Base-by-base conservation (phyloP, 2,888 invertebrate species). In the Diarsia rubi region DNA sequence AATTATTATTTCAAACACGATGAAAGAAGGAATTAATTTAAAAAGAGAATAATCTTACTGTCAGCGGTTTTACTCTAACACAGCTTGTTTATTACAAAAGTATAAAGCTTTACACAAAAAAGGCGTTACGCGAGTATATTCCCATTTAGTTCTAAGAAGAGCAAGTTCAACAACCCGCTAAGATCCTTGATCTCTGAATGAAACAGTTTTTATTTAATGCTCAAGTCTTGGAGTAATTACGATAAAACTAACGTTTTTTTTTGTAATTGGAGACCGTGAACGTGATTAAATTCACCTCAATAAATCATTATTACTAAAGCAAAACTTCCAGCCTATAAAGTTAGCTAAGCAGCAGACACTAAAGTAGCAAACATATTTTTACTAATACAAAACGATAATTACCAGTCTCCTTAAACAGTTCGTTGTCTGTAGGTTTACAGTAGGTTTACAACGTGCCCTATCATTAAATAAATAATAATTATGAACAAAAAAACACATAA, bases 101-200 rank as follows among this genome's bases (percentile, higher is more conserved):
- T 67, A 79, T 75, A 75, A 77, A 14, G 31, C 60, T 69, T 67
- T 27, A 69, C 68, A 78, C 75, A 75, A 84, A 81, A 84, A 78
- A 80, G 71, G 82, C 75, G 71, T 78, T 69, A 69, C 69, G 57
- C 71, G 69, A 11, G 21, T 65, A 60, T 72, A 82, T 79, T 75
- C 73, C 77, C 78, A 78, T 79, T 84, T 79, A 76, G 11, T 83
- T 86, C 81, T 82, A 54, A 81, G 83, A 83, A 88, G 27, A 60
- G 24, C 52, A 69, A 72, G 88, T 84, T 86, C 86, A 86, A 78
- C 64, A 67, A 88, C 84, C 79, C 60, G 42, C 44, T 62, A 63
- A 81, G 81, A 83, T 81, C 82, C 81, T 84, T 87, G 88, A 82
- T 87, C 86, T 85, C 75, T 79, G 65, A 81, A 79, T 81, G 67